phyloP scores from a whole-genome alignment of 2,888 invertebrate genomes.

The Andrena chrysosceles region DNA sequence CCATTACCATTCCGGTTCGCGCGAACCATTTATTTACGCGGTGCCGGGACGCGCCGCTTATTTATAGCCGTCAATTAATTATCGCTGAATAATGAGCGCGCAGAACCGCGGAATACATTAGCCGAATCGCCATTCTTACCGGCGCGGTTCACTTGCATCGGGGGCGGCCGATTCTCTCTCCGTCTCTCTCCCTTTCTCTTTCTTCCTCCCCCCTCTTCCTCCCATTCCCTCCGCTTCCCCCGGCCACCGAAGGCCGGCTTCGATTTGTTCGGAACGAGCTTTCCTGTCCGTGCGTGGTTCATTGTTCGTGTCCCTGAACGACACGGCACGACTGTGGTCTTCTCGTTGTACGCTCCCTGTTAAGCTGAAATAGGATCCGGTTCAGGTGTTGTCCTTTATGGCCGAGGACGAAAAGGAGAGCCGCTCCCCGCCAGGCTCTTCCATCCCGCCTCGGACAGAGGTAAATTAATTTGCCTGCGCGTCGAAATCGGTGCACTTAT shows the following conservation, averaged over 20 bases:
- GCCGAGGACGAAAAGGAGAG: slow-evolving; percentile 49
- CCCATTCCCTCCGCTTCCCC: slow-evolving; percentile 18
- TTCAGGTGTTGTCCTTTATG: slow-evolving; percentile 62
- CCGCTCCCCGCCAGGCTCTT: slow-evolving; percentile 23
- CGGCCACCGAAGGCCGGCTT: slow-evolving; percentile 56
- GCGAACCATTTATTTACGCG: slow-evolving; percentile 84
- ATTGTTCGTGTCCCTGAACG: slow-evolving; percentile 71
- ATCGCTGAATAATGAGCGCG: slow-evolving; percentile 84
- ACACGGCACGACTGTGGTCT: slow-evolving; percentile 66
- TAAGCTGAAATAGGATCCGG: slow-evolving; percentile 67
- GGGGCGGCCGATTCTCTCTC: slow-evolving; percentile 67
- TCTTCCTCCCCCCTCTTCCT: background rate
- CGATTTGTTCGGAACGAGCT: slow-evolving; percentile 65
- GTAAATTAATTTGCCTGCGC: slow-evolving; percentile 55
- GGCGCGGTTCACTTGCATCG: slow-evolving; percentile 68
- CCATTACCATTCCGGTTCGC: slow-evolving; percentile 83
- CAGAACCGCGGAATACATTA: slow-evolving; percentile 82
- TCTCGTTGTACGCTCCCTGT: slow-evolving; percentile 62
- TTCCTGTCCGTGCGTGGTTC: slow-evolving; percentile 63
- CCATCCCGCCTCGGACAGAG: background rate
- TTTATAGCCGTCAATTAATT: slow-evolving; percentile 84
- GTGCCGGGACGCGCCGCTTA: slow-evolving; percentile 78
- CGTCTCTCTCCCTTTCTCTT: slow-evolving; percentile 27
- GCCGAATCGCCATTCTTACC: slow-evolving; percentile 81
- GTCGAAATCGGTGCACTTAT: slow-evolving; percentile 47